Percentiles rank a stretch among this genome's conserved stretches.
Conservation (phyloP, 2,888 invertebrate species). For the Ligdia adustata region DNA sequence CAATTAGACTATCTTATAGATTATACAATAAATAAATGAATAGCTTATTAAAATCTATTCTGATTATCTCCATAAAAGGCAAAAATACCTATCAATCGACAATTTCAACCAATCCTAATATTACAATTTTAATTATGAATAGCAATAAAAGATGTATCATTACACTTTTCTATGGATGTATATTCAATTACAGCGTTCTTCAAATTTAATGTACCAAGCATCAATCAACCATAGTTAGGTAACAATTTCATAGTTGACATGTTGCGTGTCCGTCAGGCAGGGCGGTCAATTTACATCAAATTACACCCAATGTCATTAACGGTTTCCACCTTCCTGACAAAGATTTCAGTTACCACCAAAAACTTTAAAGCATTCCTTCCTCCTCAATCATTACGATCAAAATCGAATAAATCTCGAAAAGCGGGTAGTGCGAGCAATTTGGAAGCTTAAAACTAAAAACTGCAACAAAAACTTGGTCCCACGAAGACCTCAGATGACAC, state of each 20-base stretch:
- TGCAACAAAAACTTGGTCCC: constrained; percentile 76
- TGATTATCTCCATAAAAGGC: too few species aligned
- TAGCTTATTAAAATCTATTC: too few species aligned
- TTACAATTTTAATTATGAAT: too few species aligned
- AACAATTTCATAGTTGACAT: constrained; percentile 81
- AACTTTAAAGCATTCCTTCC: constrained; percentile 43
- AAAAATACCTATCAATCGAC: too few species aligned
- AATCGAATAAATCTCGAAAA: constrained; percentile 39
- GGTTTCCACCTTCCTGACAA: constrained; percentile 50
- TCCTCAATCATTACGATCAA: constrained; percentile 48
- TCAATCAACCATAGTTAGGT: constrained; percentile 75
- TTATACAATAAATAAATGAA: too few species aligned
- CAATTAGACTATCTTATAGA: too few species aligned
- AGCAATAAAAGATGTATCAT: too few species aligned
- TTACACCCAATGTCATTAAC: constrained; percentile 79
- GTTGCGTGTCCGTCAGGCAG: constrained; percentile 71
- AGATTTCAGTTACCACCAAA: constrained; percentile 40
- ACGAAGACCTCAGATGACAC: constrained; percentile 74
- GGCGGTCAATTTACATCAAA: constrained; percentile 79
- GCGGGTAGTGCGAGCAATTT: constrained; percentile 30
- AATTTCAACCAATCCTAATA: too few species aligned
- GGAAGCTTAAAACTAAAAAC: constrained; percentile 69
- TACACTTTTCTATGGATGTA: too few species aligned
- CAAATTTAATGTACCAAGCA: constrained; percentile 43
- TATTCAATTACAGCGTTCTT: constrained; percentile 1